phyloP scores from a whole-genome alignment of 2,888 invertebrate genomes.

The Alitta virens region DNA sequence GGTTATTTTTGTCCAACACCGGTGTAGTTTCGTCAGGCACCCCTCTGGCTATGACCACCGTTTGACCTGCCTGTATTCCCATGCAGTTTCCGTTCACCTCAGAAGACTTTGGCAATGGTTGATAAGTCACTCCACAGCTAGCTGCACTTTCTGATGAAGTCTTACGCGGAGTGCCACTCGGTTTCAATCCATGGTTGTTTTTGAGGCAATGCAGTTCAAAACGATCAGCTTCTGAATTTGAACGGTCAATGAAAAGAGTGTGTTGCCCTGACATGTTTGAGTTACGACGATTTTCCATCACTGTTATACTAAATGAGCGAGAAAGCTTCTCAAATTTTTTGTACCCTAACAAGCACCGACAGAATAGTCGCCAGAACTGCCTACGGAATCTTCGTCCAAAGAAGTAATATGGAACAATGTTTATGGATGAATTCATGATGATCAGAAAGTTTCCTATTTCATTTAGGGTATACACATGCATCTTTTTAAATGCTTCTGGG shows the following conservation, averaged over 20 bases:
- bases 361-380: slow-evolving; percentile 52
- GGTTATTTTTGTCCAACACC: no score
- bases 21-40: no score
- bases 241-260: not conserved
- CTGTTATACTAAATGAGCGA: slow-evolving; percentile 18
- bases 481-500: slow-evolving; percentile 16
- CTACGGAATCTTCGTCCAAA: slow-evolving; percentile 53
- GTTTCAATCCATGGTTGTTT: no score
- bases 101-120: no score
- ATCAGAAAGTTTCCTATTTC: slow-evolving; percentile 55
- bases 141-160: no score
- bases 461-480: slow-evolving; percentile 43
- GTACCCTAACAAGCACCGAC: slow-evolving; percentile 39
- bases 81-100: not conserved
- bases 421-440: slow-evolving; percentile 54
- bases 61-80: not conserved
- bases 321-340: slow-evolving; percentile 17
- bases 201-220: not conserved
- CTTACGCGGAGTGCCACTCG: no score
- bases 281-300: slow-evolving; percentile 5
- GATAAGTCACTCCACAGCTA: no score
- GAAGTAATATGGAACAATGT: slow-evolving; percentile 57
- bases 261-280: slow-evolving; percentile 1
- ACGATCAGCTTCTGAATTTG: not conserved
- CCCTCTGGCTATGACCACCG: not conserved